Evolutionary conservation across 2,797 vertebrate species (phyloP).

Genomic region (Halcyon leucocephala): DNA sequence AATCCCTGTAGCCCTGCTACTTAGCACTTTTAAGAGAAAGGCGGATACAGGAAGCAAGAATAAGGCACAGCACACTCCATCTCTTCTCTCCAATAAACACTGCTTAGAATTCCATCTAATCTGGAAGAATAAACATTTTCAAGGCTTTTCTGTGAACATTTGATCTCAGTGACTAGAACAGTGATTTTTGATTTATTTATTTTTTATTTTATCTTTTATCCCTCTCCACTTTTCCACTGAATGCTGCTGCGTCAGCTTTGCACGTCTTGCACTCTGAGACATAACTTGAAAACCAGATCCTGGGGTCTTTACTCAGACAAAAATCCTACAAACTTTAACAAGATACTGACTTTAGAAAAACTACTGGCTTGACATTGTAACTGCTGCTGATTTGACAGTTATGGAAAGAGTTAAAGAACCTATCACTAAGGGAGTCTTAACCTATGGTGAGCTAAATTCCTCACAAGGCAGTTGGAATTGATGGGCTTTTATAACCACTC

Average conservation of each 20-base stretch:
- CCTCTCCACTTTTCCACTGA: not conserved
- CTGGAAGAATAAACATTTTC: conserved; percentile 42
- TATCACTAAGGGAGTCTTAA: not conserved
- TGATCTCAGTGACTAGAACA: not conserved
- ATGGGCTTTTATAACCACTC: not conserved
- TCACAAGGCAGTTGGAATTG: not conserved
- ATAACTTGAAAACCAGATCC: not conserved
- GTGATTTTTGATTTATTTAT: not conserved
- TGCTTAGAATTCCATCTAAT: conserved; percentile 25
- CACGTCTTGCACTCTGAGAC: not conserved
- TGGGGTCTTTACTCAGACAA: not conserved
- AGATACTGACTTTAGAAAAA: not conserved
- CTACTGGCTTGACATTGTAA: not conserved
- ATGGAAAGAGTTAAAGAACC: not conserved
- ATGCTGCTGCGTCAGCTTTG: not conserved
- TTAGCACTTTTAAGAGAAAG: conserved; percentile 37
- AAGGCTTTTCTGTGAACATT: conserved; percentile 5
- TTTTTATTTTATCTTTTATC: not conserved
- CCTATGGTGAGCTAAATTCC: not conserved
- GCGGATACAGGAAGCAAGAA: conserved; percentile 29
- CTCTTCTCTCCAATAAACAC: conserved; percentile 40
- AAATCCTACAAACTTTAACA: not conserved
- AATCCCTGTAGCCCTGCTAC: conserved; percentile 50
- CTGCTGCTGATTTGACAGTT: not conserved
- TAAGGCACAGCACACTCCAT: conserved; percentile 44